Percentiles rank a stretch among this genome's conserved stretches.
These are phyloP conservation scores for Monodelphis domestica DNA, from an alignment of 2,797 vertebrate species.

Conservation along the genomic window DNA sequence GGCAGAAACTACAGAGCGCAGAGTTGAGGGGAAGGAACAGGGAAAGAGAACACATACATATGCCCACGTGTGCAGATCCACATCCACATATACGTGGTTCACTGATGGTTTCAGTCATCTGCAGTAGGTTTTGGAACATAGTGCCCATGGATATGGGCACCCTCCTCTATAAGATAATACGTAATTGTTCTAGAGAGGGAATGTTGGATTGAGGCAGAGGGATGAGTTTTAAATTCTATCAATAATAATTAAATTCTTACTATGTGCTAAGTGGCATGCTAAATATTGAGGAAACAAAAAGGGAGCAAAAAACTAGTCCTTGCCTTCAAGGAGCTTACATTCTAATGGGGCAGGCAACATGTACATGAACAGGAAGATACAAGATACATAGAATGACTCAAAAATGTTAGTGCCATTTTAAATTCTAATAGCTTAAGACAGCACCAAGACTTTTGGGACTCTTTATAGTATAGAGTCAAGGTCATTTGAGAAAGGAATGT, in stretches of 20 bases:
- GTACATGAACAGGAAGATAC: neutral
- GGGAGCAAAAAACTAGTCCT: too few relatives aligned
- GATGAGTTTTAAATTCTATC: neutral
- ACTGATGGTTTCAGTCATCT: too few relatives aligned
- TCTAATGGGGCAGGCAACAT: neutral
- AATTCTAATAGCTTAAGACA: neutral
- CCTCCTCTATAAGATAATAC: too few relatives aligned
- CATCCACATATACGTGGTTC: neutral
- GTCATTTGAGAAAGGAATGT: neutral
- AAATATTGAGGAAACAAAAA: neutral
- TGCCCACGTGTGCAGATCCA: too few relatives aligned
- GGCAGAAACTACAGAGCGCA: too few relatives aligned
- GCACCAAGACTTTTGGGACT: neutral
- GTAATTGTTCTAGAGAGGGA: neutral
- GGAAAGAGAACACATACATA: neutral
- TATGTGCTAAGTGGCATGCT: neutral
- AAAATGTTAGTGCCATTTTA: neutral
- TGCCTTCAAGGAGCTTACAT: neutral
- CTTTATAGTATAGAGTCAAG: neutral
- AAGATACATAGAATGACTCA: neutral
- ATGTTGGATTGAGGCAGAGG: neutral
- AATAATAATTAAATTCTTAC: neutral
- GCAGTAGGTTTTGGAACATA: too few relatives aligned
- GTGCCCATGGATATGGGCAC: too few relatives aligned
- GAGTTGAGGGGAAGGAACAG: too few relatives aligned